phyloP scores from a whole-genome alignment of 2,113 vertebrate genomes.

The Glaucomys volans region DNA sequence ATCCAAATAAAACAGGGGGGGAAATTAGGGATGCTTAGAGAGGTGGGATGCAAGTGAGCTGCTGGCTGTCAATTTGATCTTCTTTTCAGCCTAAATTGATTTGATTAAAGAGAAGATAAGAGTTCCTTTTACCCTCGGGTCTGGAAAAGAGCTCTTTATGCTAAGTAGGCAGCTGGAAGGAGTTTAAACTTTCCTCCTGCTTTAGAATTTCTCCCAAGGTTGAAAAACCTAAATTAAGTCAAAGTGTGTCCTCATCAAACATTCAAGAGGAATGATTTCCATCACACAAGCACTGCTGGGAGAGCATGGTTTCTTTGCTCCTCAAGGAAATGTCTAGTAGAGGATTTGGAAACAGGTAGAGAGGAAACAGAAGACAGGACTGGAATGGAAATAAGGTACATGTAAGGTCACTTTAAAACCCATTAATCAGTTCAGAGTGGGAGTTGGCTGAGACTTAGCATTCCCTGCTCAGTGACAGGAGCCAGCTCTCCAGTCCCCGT shows the following conservation, averaged over 20 bases:
- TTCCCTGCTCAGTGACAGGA: background rate
- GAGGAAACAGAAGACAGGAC: background rate
- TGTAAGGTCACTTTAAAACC: background rate
- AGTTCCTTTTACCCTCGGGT: background rate
- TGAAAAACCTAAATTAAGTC: slow-evolving; percentile 59
- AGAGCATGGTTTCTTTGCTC: slow-evolving; percentile 12
- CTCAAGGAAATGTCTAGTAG: background rate
- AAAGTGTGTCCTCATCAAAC: slow-evolving; percentile 31
- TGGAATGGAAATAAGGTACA: background rate
- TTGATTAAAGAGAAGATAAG: slow-evolving; percentile 70
- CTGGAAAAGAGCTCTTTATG: background rate
- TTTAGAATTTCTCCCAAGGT: slow-evolving; percentile 50
- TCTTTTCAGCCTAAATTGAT: slow-evolving; percentile 55
- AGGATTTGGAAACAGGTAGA: slow-evolving; percentile 28
- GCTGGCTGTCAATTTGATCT: background rate
- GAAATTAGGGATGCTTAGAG: background rate
- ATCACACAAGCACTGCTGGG: background rate
- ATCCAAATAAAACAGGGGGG: slow-evolving; percentile 39
- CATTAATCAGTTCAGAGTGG: background rate
- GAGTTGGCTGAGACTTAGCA: background rate
- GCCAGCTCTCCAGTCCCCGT: background rate
- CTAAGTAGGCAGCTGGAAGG: slow-evolving; percentile 39
- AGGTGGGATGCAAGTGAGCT: background rate
- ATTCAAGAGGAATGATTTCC: slow-evolving; percentile 16
- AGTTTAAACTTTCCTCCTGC: slow-evolving; percentile 50